Percentiles rank a stretch among this genome's conserved stretches.
These are phyloP conservation scores for Neotoma lepida DNA, from an alignment of 2,113 vertebrate genomes.

Conservation along the genomic window DNA sequence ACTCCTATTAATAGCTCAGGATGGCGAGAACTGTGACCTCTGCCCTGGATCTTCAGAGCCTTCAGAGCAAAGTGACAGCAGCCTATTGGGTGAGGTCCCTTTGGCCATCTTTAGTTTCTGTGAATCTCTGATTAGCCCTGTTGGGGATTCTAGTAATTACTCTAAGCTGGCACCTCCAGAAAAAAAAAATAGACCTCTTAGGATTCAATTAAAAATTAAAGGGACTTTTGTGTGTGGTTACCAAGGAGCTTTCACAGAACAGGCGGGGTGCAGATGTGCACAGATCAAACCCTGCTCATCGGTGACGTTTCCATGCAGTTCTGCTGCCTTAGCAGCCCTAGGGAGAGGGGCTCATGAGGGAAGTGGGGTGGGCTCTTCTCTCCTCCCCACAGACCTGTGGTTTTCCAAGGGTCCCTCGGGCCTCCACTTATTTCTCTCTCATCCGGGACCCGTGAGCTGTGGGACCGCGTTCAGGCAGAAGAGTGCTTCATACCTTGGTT, in stretches of 20 bases:
- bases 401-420: constrained; percentile 35
- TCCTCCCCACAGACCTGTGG: neutral
- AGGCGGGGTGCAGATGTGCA: constrained; percentile 32
- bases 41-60: neutral
- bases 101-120: constrained; percentile 61
- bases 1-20: constrained; percentile 25
- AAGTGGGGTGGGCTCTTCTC: neutral
- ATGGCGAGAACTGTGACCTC: constrained; percentile 8
- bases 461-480: neutral
- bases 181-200: constrained; percentile 59
- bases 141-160: constrained; percentile 69
- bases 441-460: neutral
- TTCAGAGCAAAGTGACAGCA: neutral
- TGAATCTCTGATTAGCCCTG: constrained; percentile 62
- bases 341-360: neutral
- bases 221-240: constrained; percentile 59
- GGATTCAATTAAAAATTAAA: constrained; percentile 76
- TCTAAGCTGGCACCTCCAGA: constrained; percentile 66
- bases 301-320: constrained; percentile 64
- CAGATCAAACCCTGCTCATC: neutral
- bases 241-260: constrained; percentile 55
- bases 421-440: constrained; percentile 25
- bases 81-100: neutral
- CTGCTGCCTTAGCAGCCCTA: neutral
- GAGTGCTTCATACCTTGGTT: too few species aligned